Evolutionary conservation across 1,140 invertebrate genomes (phyloP).

Genomic region (Drosophila equinoxialis): DNA sequence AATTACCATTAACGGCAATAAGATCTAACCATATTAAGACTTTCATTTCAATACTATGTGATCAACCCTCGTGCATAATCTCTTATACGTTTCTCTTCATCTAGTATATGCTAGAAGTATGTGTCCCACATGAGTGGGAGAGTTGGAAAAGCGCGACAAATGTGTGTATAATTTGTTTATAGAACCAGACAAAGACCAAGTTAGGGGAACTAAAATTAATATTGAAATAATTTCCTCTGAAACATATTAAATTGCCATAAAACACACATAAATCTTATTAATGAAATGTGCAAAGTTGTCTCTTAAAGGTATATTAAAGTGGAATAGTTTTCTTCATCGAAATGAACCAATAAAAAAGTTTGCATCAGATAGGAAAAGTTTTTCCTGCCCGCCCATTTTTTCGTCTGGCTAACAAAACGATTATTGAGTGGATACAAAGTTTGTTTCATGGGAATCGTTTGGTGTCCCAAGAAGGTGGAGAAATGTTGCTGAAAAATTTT

Average conservation of each 20-base stretch:
- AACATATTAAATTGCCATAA: slow-evolving; percentile 14
- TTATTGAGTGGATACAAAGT: neutral
- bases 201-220: slow-evolving; percentile 14
- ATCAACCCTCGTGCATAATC: slow-evolving; percentile 9
- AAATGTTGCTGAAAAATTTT: too few species aligned
- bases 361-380: neutral
- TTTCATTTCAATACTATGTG: neutral
- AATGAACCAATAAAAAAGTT: neutral
- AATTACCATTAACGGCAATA: neutral
- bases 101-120: slow-evolving; percentile 45
- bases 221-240: slow-evolving; percentile 10
- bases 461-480: neutral
- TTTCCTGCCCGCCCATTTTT: neutral
- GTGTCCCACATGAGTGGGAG: slow-evolving; percentile 14
- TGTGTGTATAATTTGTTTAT: slow-evolving; percentile 46
- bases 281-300: neutral
- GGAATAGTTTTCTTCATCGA: slow-evolving; percentile 32
- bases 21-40: neutral
- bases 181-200: too few species aligned
- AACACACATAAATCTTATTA: slow-evolving; percentile 42
- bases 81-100: slow-evolving; percentile 42
- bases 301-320: slow-evolving; percentile 10
- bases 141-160: slow-evolving; percentile 53
- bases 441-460: neutral
- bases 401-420: neutral